phyloP scores from a whole-genome alignment of 2,797 vertebrate genomes.

The Cephalopachus bancanus region DNA sequence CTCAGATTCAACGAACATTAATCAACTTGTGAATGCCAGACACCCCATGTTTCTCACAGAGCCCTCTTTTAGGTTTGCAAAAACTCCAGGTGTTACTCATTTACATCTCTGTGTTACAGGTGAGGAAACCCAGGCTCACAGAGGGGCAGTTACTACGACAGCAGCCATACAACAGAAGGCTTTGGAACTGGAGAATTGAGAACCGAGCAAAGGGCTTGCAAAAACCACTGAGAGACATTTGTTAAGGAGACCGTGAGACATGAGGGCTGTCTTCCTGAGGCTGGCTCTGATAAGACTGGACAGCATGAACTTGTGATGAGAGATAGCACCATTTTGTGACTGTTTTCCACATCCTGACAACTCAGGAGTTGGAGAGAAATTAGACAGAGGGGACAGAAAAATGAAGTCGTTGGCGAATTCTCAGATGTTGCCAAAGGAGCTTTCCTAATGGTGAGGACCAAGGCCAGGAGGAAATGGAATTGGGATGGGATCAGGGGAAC shows the following conservation, averaged over 20 bases:
- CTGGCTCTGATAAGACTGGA: not conserved
- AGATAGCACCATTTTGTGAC: not conserved
- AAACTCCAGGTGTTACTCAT: rapidly evolving
- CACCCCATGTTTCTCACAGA: no score
- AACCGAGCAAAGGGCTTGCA: not conserved
- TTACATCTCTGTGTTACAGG: no score
- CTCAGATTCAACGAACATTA: not conserved
- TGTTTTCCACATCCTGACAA: not conserved
- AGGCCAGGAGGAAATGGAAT: not conserved
- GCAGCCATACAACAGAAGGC: not conserved
- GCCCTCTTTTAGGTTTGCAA: not conserved
- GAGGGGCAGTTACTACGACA: not conserved
- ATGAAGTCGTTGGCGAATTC: not conserved
- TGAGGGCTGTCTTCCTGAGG: not conserved
- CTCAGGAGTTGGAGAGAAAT: not conserved
- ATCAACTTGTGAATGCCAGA: not conserved
- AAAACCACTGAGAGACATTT: not conserved
- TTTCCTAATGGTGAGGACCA: not conserved
- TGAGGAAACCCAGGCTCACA: not conserved
- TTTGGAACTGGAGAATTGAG: not conserved
- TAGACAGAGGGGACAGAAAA: not conserved
- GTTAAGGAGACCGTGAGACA: not conserved
- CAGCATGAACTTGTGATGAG: not conserved
- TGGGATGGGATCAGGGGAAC: not conserved
- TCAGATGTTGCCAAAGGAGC: not conserved